These are phyloP conservation scores for Agelaius tricolor DNA, from an alignment of 2,113 vertebrate genomes.

Conservation along the genomic window DNA sequence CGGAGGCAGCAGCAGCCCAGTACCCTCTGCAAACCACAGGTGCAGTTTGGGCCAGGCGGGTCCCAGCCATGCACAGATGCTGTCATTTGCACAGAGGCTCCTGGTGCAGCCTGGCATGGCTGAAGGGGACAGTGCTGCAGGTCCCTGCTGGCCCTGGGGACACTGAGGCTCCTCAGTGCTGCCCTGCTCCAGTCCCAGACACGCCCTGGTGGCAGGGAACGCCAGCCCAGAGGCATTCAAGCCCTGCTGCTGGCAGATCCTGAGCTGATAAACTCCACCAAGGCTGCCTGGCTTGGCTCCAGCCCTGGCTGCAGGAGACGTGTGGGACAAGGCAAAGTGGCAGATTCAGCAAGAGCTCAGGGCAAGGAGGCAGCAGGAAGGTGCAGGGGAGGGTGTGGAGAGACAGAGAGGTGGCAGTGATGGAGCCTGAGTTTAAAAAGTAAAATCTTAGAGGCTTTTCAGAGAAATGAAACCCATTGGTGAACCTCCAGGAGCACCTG, in stretches of 20 bases:
- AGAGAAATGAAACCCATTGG: accelerated
- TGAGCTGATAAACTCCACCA: background rate
- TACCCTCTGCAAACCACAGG: background rate
- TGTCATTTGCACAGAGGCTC: background rate
- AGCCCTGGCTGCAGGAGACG: background rate
- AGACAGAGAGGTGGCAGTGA: background rate
- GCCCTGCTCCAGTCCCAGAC: background rate
- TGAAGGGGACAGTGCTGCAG: accelerated
- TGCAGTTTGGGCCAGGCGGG: background rate
- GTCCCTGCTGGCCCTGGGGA: background rate
- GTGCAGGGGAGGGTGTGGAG: background rate
- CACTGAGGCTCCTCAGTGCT: background rate
- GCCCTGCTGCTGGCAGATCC: background rate
- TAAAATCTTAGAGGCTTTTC: background rate
- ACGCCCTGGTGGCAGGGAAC: accelerated
- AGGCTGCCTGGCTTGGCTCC: background rate
- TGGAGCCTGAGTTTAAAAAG: background rate
- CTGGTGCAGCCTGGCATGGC: accelerated
- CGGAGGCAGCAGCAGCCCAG: background rate
- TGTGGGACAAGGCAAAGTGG: background rate
- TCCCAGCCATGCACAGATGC: accelerated
- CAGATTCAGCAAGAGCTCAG: background rate
- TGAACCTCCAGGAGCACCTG: background rate
- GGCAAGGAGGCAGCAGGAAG: background rate
- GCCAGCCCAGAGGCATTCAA: accelerated